phyloP scores from a whole-genome alignment of 2,113 vertebrate species.

The Chascanopsetta lugubris region DNA sequence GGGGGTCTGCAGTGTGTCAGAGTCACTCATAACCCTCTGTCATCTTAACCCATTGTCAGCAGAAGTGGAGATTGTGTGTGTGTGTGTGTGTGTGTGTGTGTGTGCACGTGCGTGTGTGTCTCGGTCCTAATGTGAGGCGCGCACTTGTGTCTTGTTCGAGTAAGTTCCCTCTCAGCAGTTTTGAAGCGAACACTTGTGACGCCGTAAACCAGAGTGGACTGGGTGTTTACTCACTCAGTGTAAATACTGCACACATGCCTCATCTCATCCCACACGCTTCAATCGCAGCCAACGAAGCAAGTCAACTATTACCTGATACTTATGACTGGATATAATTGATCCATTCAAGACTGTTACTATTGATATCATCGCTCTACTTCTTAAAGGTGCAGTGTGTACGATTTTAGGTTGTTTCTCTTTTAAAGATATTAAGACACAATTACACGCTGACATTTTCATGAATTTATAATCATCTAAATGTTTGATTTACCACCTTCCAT shows the following conservation, averaged over 20 bases:
- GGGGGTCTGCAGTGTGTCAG: conserved; percentile 80
- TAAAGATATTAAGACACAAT: no score
- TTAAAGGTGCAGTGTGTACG: no score
- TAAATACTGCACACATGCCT: not conserved
- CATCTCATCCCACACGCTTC: not conserved
- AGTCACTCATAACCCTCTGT: conserved; percentile 83
- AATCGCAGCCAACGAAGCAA: not conserved
- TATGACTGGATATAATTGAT: no score
- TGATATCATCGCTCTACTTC: no score
- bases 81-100: conserved; percentile 18
- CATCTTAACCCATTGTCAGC: conserved; percentile 80
- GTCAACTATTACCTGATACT: no score
- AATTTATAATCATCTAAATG: no score
- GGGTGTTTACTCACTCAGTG: conserved; percentile 32
- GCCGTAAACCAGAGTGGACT: not conserved
- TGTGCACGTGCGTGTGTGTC: conserved; percentile 31
- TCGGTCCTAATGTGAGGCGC: conserved; percentile 29
- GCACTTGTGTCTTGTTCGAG: conserved; percentile 51
- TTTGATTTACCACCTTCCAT: no score
- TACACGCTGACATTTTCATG: no score
- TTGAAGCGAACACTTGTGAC: conserved; percentile 59
- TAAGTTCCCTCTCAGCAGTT: conserved; percentile 63
- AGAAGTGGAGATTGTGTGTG: conserved; percentile 51
- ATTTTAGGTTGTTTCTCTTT: no score
- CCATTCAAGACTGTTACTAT: no score